Conservation (phyloP, 1,140 invertebrate species). For the Cydia splendana region DNA sequence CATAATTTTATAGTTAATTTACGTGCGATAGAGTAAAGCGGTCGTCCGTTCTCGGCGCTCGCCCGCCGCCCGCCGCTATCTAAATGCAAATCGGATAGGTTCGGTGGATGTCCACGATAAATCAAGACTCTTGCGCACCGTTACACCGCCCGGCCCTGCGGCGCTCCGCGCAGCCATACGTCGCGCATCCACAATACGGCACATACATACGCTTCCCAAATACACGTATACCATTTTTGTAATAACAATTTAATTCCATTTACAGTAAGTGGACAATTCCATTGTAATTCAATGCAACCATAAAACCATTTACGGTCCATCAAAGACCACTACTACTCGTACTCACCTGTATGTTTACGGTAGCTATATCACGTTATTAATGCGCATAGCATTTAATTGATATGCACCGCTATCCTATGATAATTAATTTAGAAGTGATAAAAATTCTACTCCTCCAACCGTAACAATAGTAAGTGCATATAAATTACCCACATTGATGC, state of each 20-base stretch:
- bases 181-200: slow-evolving; percentile 33
- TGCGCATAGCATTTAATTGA: neutral
- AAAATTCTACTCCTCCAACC: no score
- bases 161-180: slow-evolving; percentile 37
- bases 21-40: slow-evolving; percentile 66
- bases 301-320: slow-evolving; percentile 44
- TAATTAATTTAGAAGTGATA: neutral
- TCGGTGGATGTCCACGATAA: slow-evolving; percentile 73
- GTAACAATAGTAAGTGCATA: no score
- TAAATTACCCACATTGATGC: no score
- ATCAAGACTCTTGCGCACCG: slow-evolving; percentile 62
- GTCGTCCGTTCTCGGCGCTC: slow-evolving; percentile 39
- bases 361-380: neutral
- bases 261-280: neutral
- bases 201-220: neutral
- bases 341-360: neutral
- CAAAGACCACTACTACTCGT: neutral
- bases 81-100: slow-evolving; percentile 78
- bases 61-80: slow-evolving; percentile 58
- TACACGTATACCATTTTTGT: neutral
- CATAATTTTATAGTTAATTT: slow-evolving; percentile 70
- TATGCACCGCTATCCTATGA: neutral
- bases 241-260: neutral
- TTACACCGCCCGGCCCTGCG: slow-evolving; percentile 53
- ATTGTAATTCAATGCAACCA: slow-evolving; percentile 17